Evolutionary conservation across 2,797 vertebrate genomes (phyloP).

Genomic region (Acipenser ruthenus): DNA sequence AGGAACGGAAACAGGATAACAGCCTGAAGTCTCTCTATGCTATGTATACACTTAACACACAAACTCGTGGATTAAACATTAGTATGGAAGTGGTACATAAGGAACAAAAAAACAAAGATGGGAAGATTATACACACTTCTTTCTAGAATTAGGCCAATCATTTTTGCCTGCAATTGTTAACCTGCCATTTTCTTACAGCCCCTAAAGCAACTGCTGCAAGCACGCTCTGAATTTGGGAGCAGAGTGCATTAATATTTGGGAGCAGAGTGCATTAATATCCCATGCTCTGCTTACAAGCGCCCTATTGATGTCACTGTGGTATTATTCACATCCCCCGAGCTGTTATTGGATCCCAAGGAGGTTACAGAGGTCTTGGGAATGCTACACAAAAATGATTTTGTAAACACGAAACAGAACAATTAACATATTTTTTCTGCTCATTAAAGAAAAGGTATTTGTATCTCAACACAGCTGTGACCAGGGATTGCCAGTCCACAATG

Average conservation of each 20-base stretch:
- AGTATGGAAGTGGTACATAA: too few relatives aligned
- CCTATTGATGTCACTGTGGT: background rate
- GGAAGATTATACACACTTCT: background rate
- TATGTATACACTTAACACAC: slow-evolving; percentile 18
- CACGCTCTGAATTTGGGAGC: background rate
- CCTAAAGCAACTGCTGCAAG: background rate
- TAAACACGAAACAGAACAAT: too few relatives aligned
- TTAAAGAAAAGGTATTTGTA: too few relatives aligned
- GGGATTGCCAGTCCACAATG: too few relatives aligned
- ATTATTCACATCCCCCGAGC: background rate
- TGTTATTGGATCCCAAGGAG: background rate
- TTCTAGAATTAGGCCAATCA: background rate
- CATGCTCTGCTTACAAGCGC: background rate
- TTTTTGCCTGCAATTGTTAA: slow-evolving; percentile 1
- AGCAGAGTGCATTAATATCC: background rate
- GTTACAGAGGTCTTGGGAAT: too few relatives aligned
- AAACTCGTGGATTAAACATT: background rate
- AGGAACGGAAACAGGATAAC: slow-evolving; percentile 9
- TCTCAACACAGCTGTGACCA: too few relatives aligned
- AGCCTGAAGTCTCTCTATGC: slow-evolving; percentile 2
- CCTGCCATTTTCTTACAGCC: background rate
- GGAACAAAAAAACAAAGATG: background rate
- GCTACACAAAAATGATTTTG: too few relatives aligned
- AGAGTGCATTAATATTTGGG: background rate
- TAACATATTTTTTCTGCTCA: too few relatives aligned